Evolutionary conservation across 2,113 vertebrate genomes (phyloP).

Genomic region (human (Homo sapiens)): DNA sequence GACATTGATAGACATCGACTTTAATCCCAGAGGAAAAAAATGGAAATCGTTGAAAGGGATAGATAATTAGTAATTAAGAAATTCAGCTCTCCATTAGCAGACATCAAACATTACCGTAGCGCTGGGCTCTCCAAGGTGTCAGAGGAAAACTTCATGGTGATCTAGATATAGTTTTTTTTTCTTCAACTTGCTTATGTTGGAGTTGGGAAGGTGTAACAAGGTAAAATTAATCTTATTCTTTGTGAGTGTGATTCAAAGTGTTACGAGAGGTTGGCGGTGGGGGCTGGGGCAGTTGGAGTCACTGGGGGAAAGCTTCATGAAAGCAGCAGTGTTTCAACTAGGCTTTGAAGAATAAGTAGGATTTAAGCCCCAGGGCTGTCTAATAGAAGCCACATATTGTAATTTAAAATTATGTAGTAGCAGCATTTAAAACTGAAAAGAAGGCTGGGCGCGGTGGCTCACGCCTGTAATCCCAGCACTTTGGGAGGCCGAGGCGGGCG

Average conservation of each 20-base stretch:
- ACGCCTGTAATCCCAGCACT: too few species aligned
- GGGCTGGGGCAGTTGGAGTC: not conserved
- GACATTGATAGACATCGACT: not conserved
- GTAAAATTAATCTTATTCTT: slow-evolving; percentile 1
- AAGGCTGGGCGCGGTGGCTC: too few species aligned
- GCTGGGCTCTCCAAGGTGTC: not conserved
- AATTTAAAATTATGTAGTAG: not conserved
- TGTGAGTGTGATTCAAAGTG: not conserved
- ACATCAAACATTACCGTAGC: not conserved
- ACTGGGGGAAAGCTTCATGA: not conserved
- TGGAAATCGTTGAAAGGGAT: not conserved
- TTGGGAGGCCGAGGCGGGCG: too few species aligned
- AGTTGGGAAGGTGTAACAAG: not conserved
- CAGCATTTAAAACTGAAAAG: not conserved
- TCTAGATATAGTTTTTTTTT: not conserved
- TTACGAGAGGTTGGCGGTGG: not conserved
- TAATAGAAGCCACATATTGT: not conserved
- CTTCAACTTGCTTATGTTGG: not conserved
- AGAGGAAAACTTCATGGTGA: not conserved
- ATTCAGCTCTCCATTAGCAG: not conserved
- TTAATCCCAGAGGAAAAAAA: not conserved
- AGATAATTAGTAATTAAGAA: not conserved
- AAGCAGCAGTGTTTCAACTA: not conserved
- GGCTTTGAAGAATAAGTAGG: slow-evolving; percentile 17
- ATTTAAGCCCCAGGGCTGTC: not conserved